Evolutionary conservation across 2,888 invertebrate genomes (phyloP).

Genomic region (Crossocerus cetratus): DNA sequence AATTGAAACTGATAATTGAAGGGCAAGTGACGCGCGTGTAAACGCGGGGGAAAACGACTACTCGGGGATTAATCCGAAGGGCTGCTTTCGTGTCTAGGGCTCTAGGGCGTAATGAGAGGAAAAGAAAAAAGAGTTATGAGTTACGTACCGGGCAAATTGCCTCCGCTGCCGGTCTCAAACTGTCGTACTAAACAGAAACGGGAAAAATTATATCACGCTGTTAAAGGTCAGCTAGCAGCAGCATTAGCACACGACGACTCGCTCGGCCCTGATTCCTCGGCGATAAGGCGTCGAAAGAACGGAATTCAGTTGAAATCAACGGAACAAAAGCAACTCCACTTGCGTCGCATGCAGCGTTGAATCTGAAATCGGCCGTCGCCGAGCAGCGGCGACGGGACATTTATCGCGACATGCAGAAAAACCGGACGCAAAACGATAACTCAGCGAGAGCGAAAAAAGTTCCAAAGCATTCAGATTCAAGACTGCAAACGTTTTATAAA

Average conservation of each 20-base stretch:
- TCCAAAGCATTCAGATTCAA: too few relatives aligned
- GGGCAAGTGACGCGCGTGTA: not conserved
- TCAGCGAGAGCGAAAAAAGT: too few relatives aligned
- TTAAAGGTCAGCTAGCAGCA: slow-evolving; percentile 68
- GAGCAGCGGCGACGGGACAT: too few relatives aligned
- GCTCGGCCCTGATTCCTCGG: slow-evolving; percentile 65
- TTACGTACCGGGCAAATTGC: slow-evolving; percentile 79
- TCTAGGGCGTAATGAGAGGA: slow-evolving; percentile 66
- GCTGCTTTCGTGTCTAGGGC: slow-evolving; percentile 53
- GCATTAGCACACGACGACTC: slow-evolving; percentile 61
- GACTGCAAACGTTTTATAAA: too few relatives aligned
- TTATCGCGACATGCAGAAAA: too few relatives aligned
- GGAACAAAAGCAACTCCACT: slow-evolving; percentile 6
- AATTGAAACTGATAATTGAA: not conserved
- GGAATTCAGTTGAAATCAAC: slow-evolving; percentile 6
- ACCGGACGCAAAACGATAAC: too few relatives aligned
- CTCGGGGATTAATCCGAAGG: slow-evolving; percentile 24
- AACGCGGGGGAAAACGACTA: slow-evolving; percentile 1
- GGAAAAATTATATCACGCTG: slow-evolving; percentile 75
- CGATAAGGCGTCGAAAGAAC: not conserved
- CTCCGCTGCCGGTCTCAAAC: slow-evolving; percentile 78
- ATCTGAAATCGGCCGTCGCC: not conserved
- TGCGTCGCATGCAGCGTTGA: not conserved
- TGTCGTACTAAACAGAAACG: slow-evolving; percentile 78
- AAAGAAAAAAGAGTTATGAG: slow-evolving; percentile 74